Base-by-base conservation (phyloP, 2,888 invertebrate genomes). In the Isoperla grammatica region DNA sequence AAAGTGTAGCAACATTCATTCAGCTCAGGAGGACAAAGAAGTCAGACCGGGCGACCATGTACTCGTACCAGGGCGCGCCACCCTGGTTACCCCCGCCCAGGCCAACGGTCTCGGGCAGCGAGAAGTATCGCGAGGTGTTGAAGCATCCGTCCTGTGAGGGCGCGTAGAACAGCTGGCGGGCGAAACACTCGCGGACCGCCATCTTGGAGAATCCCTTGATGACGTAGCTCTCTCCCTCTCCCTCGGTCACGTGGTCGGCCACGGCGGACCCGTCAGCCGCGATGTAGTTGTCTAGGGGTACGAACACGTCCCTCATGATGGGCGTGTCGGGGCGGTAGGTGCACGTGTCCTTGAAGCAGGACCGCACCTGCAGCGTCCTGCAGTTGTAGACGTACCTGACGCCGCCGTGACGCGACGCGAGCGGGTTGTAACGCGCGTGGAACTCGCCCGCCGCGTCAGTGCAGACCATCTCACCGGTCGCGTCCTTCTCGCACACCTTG, bases 251-350 rank as follows among this genome's bases (percentile, higher is more conserved):
- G 39, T 53, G 20, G 19, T 39, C 39, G 17, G 17, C 20, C 17
- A 53, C 37, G 15, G 37, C 53, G 12, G 37, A 37, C 11, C 53
- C 53, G 40, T 53, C 17, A n/a, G 53, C 53, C 9, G 53, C 39
- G 39, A 53, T 15, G 19, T 37, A 53, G 39, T 53, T 53, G 19
- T 37, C 20, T 2, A 39, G 11, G 2, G 53, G 37, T 1, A 53
- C 39, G 20, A 17, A 39, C 15, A 53, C 19, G 1, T 53, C 11
- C 15, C 29, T 49, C 19, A 53, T 12, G 17, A 49, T 1, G 1
- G 39, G 17, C 2, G 13, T 9, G 39, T 53, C 39, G 6, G 53
- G 39, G 12, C 6, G 2, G 40, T 17, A 39, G 11, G 11, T 8
- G 20, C 53, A 53, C 11, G 12, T 9, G 11, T 39, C 11, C 12